These are phyloP conservation scores for Pseudopodoces humilis DNA, from an alignment of 2,113 vertebrate genomes.

Conservation along the genomic window DNA sequence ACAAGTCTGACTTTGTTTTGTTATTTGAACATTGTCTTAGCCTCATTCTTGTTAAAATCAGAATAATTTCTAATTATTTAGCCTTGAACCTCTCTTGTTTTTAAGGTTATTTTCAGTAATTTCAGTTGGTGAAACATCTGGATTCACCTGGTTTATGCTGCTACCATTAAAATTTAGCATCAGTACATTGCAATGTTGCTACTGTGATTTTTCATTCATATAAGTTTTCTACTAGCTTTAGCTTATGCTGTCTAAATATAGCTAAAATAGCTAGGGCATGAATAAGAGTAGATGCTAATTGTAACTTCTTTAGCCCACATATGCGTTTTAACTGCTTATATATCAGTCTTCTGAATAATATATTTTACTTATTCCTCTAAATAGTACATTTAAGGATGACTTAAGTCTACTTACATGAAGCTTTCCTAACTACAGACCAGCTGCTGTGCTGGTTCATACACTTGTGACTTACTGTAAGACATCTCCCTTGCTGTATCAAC, in stretches of 20 bases:
- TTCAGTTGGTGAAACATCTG: not conserved
- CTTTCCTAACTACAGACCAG: not conserved
- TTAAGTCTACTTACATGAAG: not conserved
- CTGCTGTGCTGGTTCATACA: not conserved
- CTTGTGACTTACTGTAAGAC: not conserved
- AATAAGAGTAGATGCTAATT: not conserved
- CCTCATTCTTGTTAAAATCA: not conserved
- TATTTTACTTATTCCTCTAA: not conserved
- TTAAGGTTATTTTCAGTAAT: not conserved
- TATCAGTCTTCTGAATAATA: not conserved
- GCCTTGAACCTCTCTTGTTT: not conserved
- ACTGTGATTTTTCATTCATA: not conserved
- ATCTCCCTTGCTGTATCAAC: not conserved
- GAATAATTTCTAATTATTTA: not conserved
- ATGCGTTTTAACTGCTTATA: not conserved
- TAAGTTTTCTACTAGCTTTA: not conserved
- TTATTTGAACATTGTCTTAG: not conserved
- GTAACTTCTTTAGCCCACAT: not conserved
- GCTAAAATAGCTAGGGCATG: not conserved
- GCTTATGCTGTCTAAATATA: not conserved
- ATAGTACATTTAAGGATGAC: not conserved
- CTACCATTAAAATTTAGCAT: not conserved
- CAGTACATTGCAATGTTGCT: not conserved
- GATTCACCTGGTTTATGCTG: not conserved
- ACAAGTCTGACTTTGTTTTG: not conserved